Base-by-base conservation (phyloP, 1,140 invertebrate species). In the Drosophila repleta region DNA sequence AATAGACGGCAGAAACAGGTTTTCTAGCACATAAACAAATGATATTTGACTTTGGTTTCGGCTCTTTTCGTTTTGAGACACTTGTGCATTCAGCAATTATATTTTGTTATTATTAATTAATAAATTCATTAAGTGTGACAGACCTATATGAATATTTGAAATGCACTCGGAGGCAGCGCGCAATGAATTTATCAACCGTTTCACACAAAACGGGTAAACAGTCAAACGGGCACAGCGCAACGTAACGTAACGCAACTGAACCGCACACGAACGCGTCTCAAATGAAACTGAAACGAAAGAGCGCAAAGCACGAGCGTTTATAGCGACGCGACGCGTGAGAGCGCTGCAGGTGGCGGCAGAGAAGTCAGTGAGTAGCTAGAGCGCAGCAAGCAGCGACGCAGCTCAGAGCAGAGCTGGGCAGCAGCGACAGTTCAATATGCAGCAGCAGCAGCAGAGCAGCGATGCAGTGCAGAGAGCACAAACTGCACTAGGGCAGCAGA, bases 211-310 rank as follows among this genome's bases (percentile, higher is more conserved):
- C 13, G 32, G 43, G 18, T 39, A n/a, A 53, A 52, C 46, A 35
- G 48, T 17, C 10, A 32, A 43, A 51, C 52, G 21, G 51, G 18
- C 10, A n/a, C n/a, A n/a, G n/a, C n/a, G n/a, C n/a, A 20, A 24
- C 11, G 24, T 1, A n/a, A 20, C 8, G 13, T 55, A 35, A 32
- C 46, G 32, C 21, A 20, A 69, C 37, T 32, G 17, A 56, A 70
- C 72, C 67, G 72, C 67, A 71, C 72, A 49, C 67, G 72, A 60
- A 39, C 48, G 61, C 66, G 66, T 69, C 37, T 57, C 18, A 52
- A 52, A 29, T 13, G 17, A 45, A 69, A 74, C 65, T 74, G 60
- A 58, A 8, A 1, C 45, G 3, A 32, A 26, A 37, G 8, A 70
- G 39, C 43, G 46, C 37, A 43, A 13, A 6, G 57, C 51, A 46